Conservation (phyloP, 2,888 invertebrate species). For the Drosophila kanekoi region DNA sequence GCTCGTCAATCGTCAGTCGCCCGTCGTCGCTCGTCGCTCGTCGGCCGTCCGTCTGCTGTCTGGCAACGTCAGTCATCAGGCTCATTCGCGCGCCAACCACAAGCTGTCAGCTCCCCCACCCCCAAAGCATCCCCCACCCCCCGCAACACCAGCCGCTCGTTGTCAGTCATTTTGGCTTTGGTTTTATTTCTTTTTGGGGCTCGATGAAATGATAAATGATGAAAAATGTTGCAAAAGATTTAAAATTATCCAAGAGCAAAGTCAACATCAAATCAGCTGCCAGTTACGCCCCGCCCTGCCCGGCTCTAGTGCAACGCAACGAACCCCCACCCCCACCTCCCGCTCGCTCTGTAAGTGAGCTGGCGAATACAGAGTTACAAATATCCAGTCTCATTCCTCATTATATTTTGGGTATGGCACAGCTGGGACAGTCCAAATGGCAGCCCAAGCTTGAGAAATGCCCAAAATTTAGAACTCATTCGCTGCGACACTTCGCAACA, state of each 20-base stretch:
- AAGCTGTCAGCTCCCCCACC: constrained; percentile 8
- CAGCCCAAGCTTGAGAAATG: constrained; percentile 16
- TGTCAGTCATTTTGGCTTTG: constrained; percentile 80
- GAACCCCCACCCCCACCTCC: not conserved
- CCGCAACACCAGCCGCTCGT: constrained; percentile 46
- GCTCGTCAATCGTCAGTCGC: constrained; percentile 29
- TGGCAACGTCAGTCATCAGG: constrained; percentile 55
- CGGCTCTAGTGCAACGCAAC: not conserved
- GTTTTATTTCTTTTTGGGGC: constrained; percentile 26
- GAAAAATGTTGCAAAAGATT: constrained; percentile 84
- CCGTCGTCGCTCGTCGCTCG: constrained; percentile 54
- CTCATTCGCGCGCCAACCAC: constrained; percentile 39
- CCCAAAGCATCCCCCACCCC: not conserved
- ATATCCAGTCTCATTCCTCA: constrained; percentile 25
- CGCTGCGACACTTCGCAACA: constrained; percentile 41
- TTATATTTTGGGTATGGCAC: constrained; percentile 7
- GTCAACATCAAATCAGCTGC: constrained; percentile 69
- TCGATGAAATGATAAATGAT: constrained; percentile 85
- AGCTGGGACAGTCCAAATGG: constrained; percentile 56
- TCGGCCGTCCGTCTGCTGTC: constrained; percentile 34
- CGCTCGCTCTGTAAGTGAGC: constrained; percentile 53
- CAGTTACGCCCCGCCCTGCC: not conserved
- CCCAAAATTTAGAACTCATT: constrained; percentile 39
- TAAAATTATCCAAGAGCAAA: constrained; percentile 82
- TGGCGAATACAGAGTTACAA: constrained; percentile 66